Evolutionary conservation across 1,140 invertebrate genomes (phyloP).

Genomic region (Ips typographus): DNA sequence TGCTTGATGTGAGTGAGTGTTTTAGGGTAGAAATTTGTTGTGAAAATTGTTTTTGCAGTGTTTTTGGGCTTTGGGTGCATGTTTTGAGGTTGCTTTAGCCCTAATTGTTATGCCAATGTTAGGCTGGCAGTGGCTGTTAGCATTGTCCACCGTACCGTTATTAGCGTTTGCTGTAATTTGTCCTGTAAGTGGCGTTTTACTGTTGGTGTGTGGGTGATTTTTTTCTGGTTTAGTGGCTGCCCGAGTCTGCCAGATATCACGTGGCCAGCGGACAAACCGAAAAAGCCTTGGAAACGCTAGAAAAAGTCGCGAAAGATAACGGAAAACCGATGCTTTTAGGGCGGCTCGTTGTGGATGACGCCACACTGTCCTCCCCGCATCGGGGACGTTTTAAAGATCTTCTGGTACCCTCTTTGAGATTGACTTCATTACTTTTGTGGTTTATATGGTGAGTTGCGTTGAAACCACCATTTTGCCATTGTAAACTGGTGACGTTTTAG

Average conservation of each 20-base stretch:
- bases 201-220: background rate
- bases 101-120: slow-evolving; percentile 88
- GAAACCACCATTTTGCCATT: slow-evolving; percentile 25
- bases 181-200: slow-evolving; percentile 61
- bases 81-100: slow-evolving; percentile 88
- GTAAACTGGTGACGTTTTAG: slow-evolving; percentile 53
- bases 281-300: slow-evolving; percentile 80
- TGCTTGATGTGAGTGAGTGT: slow-evolving; percentile 80
- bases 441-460: slow-evolving; percentile 75
- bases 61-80: slow-evolving; percentile 95
- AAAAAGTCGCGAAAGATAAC: slow-evolving; percentile 83
- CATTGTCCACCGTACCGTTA: slow-evolving; percentile 83
- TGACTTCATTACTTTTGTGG: slow-evolving; percentile 87
- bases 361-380: slow-evolving; percentile 57
- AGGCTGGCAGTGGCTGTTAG: slow-evolving; percentile 89
- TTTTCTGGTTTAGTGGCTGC: slow-evolving; percentile 72
- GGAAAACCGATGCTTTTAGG: slow-evolving; percentile 86
- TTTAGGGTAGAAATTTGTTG: background rate
- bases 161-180: slow-evolving; percentile 80
- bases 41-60: slow-evolving; percentile 62
- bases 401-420: slow-evolving; percentile 75
- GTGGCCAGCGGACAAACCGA: slow-evolving; percentile 83
- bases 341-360: slow-evolving; percentile 80
- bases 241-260: slow-evolving; percentile 89
- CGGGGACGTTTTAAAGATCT: slow-evolving; percentile 77